Evolutionary conservation across 1,140 invertebrate genomes (phyloP), one percentile per base, ranked within the genome.

Genomic region (Zaprionus ornatus): DNA sequence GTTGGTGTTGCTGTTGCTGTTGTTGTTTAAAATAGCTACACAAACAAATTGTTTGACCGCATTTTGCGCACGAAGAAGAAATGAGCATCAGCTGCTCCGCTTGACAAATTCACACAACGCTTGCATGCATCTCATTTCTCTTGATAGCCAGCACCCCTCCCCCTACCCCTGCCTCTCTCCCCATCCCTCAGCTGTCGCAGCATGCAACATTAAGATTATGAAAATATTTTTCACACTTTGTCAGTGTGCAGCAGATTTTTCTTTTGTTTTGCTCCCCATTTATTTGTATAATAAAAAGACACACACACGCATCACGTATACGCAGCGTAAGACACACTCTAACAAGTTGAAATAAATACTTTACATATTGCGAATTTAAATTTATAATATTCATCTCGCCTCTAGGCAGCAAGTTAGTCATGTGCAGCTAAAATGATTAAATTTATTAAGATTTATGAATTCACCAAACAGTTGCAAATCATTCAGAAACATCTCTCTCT

Each of bases 151-250:
- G 29, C 29, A 3, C 29, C 29, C 29, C 29, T 32, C 12, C 32
- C 29, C 63, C 0, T 23, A 1, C 54, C 21, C 35, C n/a, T 23
- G 3, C 13, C 27, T 19, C 45, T 21, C 57, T 17, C 5, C 23
- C 12, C 35, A 9, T 40, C 13, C 21, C 32, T 6, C 32, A 10
- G n/a, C 7, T 32, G 12, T 13, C 40, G 35, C 37, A 50, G 32
- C 61, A 70, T 75, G 73, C 67, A 70, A 59, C 67, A 75, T 75
- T 73, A 68, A 79, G 77, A 72, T 90, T 88, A 90, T 88, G 80
- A 88, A 88, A 90, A 88, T 84, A 81, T 84, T 84, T 87, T 90
- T 88, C 84, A 88, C 85, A 88, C 84, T 88, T 88, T 87, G 84
- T 84, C 71, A 74, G 56, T 40, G 37, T 40, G 37, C 29, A 71